Base-by-base conservation (phyloP, 2,888 invertebrate species). In the Teleogryllus oceanicus region DNA sequence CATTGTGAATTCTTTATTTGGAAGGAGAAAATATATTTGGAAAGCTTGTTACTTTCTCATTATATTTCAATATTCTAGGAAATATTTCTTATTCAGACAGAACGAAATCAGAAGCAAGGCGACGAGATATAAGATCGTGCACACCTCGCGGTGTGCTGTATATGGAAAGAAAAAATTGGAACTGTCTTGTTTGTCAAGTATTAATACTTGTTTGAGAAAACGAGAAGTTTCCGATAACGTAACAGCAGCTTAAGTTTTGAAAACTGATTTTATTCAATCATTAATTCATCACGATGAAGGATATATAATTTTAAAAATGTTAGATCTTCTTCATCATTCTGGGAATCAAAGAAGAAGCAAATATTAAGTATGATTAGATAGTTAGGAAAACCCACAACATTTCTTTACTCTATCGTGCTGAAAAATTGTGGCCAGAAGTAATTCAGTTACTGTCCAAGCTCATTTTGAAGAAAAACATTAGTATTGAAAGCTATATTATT, bases 341-440 rank as follows among this genome's bases (percentile, higher is more conserved):
- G 84, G 84, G 83, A 83, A 81, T 51, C 81, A 50, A 83, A 83
- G 78, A 83, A 84, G 75, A 84, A 83, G 78, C 82, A 83, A 82
- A 49, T 83, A 21, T 80, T 84, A 78, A 83, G 83, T 74, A 83
- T 83, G 83, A 81, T 84, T 49, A 50, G 83, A 20, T 83, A 83
- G 78, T 77, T 83, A 51, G 83, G 83, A 75, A 82, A 82, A 49
- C 62, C 62, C 18, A 62, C 62, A 62, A 2, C 2, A 62, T 62
- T 62, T 62, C 21, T 62, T 62, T 3, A 51, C 62, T 18, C 0
- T 62, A 62, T 62, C 62, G 2, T 16, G 18, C 12, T 62, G 62
- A 62, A 62, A 62, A 62, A 18, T 16, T 62, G 2, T 62, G 2
- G 4, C 2, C 5, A 3, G 62, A 62, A 62, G 2, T 62, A 2